Evolutionary conservation across 2,113 vertebrate species (phyloP).

Genomic region (Alouatta palliata): DNA sequence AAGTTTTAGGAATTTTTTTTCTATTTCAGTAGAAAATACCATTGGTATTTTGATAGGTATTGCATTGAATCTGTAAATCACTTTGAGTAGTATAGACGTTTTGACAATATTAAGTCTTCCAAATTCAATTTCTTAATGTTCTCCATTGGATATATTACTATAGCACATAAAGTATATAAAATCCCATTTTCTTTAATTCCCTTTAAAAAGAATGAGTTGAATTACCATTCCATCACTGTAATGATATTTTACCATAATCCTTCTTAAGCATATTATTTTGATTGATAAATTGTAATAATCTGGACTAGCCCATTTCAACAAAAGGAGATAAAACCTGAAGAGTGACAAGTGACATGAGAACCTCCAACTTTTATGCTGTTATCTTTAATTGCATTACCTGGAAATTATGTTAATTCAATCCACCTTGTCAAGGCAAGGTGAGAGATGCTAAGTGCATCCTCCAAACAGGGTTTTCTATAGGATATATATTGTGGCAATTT

Average conservation of each 20-base stretch:
- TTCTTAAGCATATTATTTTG: slow-evolving; percentile 28
- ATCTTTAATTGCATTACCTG: background rate
- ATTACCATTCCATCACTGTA: slow-evolving; percentile 9
- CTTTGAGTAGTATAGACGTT: background rate
- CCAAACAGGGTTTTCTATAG: background rate
- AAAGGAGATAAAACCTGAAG: background rate
- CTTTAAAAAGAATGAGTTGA: background rate
- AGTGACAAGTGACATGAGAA: background rate
- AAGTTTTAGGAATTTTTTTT: background rate
- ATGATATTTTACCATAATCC: background rate
- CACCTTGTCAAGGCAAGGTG: background rate
- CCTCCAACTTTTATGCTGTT: background rate
- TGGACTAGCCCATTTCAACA: background rate
- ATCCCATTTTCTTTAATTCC: slow-evolving; percentile 10
- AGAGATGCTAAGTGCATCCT: background rate
- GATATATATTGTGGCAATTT: background rate
- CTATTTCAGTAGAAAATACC: background rate
- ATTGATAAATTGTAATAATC: background rate
- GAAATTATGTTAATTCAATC: background rate
- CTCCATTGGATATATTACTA: background rate
- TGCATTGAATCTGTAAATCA: background rate
- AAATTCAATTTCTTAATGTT: slow-evolving; percentile 27
- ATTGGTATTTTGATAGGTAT: background rate
- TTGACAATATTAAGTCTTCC: slow-evolving; percentile 8
- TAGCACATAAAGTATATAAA: background rate